Base-by-base conservation (phyloP, 2,113 vertebrate species). In the Guaruba guarouba region DNA sequence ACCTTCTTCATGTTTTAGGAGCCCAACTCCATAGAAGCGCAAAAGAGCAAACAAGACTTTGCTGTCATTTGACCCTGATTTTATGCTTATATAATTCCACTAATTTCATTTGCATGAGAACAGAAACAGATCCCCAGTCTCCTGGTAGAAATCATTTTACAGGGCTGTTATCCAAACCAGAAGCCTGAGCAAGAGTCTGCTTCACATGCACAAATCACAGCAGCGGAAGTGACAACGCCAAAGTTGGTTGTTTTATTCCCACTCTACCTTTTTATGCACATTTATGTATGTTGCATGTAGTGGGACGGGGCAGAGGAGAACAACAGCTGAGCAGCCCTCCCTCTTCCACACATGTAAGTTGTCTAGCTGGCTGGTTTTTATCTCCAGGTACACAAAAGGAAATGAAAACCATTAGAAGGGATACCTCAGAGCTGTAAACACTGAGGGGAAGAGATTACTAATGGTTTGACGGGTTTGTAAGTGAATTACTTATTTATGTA, bases 401-500 rank as follows among this genome's bases (percentile, higher is more conserved):
- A 95, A 92, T 61, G 7, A 96, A 95, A 95, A 81, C 10, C 44
- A 52, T 67, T 81, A 71, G 43, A 77, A 89, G 41, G 28, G 59
- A 66, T 59, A 92, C 52, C 54, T 82, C 61, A 1, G 6, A 70
- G 82, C 79, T 93, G 71, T 69, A 68, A 94, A 95, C 80, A 70
- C 85, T 7, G 6, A 95, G 79, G 49, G 59, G 49, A 81, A 88
- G 88, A 95, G 92, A 96, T 70, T 80, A 88, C 80, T 73, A 89
- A 88, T 0, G 1, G 59, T 71, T 95, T 94, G 88, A 86, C 80
- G 81, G 39, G 71, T 74, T 76, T 89, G 61, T 90, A 94, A 81
- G 90, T 91, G 43, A 92, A 97, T 95, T 96, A 70, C 82, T 88
- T 95, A 93, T 91, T 92, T 97, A 90, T 84, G 66, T 88, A 94